Conservation (phyloP, 2,888 invertebrate genomes). For the Lepas anatifera region DNA sequence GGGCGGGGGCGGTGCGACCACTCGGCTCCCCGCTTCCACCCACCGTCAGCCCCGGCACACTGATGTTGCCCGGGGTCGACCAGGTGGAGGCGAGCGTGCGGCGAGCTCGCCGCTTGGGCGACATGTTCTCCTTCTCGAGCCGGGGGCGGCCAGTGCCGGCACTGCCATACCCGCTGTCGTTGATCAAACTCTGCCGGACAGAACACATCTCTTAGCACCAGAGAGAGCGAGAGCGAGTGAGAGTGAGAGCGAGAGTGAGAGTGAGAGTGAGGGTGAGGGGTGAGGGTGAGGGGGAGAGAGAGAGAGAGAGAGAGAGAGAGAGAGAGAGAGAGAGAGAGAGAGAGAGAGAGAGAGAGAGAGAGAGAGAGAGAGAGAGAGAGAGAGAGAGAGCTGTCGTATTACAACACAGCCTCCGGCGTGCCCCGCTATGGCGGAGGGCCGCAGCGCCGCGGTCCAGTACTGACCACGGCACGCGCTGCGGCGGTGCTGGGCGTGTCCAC, state of each 20-base stretch:
- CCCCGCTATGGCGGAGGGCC: neutral
- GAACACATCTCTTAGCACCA: too few relatives aligned
- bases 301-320: too few relatives aligned
- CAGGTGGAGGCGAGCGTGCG: conserved; percentile 69
- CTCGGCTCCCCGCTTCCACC: neutral
- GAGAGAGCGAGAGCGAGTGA: too few relatives aligned
- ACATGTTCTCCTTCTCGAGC: conserved; percentile 23
- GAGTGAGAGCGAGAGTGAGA: too few relatives aligned
- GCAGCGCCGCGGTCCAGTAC: neutral
- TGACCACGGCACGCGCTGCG: neutral
- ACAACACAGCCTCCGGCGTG: neutral
- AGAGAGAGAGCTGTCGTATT: too few relatives aligned
- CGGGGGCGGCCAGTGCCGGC: conserved; percentile 18
- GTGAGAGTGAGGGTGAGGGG: too few relatives aligned
- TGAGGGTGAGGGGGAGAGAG: too few relatives aligned
- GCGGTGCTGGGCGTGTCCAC: conserved; percentile 18
- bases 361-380: too few relatives aligned
- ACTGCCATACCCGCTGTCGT: conserved; percentile 48
- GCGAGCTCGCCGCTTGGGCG: conserved; percentile 44
- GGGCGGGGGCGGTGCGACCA: too few relatives aligned
- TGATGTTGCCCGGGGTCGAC: conserved; percentile 43
- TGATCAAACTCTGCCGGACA: conserved; percentile 28
- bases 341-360: too few relatives aligned
- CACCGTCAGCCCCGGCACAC: conserved; percentile 28
- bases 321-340: too few relatives aligned